A percentile compares a stretch with the other conserved stretches of the same genome.
Evolutionary conservation across 2,113 vertebrate genomes (phyloP).

Genomic region (Nicator chloris): DNA sequence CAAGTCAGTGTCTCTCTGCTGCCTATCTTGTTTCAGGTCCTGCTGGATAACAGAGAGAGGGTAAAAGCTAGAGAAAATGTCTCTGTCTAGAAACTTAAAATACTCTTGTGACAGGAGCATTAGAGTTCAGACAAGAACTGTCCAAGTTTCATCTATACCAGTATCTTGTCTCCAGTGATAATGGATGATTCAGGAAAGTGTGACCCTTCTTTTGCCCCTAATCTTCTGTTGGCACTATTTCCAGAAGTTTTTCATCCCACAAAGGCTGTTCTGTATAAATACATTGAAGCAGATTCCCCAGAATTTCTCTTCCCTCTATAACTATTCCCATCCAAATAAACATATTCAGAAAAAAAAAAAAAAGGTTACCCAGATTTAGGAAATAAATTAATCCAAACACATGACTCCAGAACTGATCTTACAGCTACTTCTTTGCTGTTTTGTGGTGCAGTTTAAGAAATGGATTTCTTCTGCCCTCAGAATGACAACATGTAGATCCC

Average conservation of each 20-base stretch:
- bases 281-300: not conserved
- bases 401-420: not conserved
- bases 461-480: not conserved
- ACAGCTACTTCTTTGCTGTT: not conserved
- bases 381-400: not conserved
- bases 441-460: not conserved
- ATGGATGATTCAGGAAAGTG: slow-evolving; percentile 25
- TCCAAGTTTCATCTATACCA: slow-evolving; percentile 15
- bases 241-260: slow-evolving; percentile 15
- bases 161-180: slow-evolving; percentile 17
- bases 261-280: slow-evolving; percentile 26
- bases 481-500: not conserved
- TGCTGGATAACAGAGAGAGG: not conserved
- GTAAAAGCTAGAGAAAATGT: not conserved
- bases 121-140: slow-evolving; percentile 10
- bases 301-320: not conserved
- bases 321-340: not conserved
- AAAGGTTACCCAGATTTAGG: not conserved
- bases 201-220: slow-evolving; percentile 30
- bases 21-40: not conserved
- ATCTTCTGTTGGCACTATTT: slow-evolving; percentile 31
- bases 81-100: slow-evolving; percentile 7
- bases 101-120: not conserved
- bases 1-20: not conserved
- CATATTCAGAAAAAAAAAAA: not conserved